Evolutionary conservation across 2,888 invertebrate genomes (phyloP).

Genomic region (Drosophila greeni): DNA sequence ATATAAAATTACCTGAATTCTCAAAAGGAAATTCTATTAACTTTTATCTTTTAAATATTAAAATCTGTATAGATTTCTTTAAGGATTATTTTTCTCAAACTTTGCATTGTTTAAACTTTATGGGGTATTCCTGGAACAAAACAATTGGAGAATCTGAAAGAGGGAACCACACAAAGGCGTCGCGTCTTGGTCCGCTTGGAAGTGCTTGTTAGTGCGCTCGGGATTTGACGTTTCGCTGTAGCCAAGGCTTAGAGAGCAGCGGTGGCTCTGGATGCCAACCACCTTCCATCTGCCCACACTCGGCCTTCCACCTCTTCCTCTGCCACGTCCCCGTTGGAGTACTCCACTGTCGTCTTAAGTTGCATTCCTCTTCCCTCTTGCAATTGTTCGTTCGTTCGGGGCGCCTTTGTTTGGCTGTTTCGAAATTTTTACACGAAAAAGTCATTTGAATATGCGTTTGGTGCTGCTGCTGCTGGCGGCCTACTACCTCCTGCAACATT

Average conservation of each 20-base stretch:
- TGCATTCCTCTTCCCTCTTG: slow-evolving; percentile 65
- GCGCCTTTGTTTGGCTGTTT: slow-evolving; percentile 67
- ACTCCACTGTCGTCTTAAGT: slow-evolving; percentile 52
- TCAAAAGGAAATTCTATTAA: too few relatives aligned
- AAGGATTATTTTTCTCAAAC: not conserved
- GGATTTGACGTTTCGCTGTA: slow-evolving; percentile 61
- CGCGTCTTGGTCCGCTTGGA: slow-evolving; percentile 56
- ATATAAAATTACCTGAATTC: too few relatives aligned
- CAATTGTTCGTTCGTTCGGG: slow-evolving; percentile 56
- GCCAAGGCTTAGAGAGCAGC: slow-evolving; percentile 31
- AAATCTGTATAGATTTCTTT: too few relatives aligned
- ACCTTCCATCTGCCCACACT: not conserved
- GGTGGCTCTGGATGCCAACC: slow-evolving; percentile 6
- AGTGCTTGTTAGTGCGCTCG: slow-evolving; percentile 69
- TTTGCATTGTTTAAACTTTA: not conserved
- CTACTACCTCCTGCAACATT: slow-evolving; percentile 16
- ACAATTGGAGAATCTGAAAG: slow-evolving; percentile 7
- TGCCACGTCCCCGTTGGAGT: slow-evolving; percentile 15
- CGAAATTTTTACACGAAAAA: slow-evolving; percentile 72
- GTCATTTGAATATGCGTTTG: slow-evolving; percentile 71
- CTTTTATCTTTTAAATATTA: accelerated
- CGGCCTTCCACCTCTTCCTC: slow-evolving; percentile 11
- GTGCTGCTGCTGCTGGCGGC: slow-evolving; percentile 14
- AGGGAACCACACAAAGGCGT: slow-evolving; percentile 56
- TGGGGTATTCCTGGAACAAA: slow-evolving; percentile 17